A percentile compares a stretch with the other conserved stretches of the same genome.
These are phyloP conservation scores for Penaeus indicus DNA, from an alignment of 1,140 invertebrate genomes.

Conservation along the genomic window DNA sequence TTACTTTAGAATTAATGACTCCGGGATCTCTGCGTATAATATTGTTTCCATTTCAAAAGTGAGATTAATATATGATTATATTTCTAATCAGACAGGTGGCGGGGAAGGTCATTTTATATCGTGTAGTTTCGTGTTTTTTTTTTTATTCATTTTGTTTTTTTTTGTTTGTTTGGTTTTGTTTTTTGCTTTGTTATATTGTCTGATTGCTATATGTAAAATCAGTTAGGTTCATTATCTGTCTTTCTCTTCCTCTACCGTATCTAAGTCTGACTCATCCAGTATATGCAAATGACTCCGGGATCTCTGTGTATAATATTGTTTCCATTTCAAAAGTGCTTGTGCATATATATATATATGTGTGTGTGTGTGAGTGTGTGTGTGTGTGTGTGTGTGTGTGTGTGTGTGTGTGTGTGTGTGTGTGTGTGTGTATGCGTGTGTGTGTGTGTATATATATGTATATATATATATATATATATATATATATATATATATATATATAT, in stretches of 20 bases:
- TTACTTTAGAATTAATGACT: background rate
- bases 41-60: background rate
- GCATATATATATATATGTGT: constrained; percentile 14
- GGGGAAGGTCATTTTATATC: too few relatives aligned
- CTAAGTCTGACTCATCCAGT: too few relatives aligned
- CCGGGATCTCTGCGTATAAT: background rate
- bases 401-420: constrained; percentile 10
- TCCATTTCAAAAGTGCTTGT: background rate
- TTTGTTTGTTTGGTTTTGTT: too few relatives aligned
- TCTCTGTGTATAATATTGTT: background rate
- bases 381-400: constrained; percentile 10
- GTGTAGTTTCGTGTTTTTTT: too few relatives aligned
- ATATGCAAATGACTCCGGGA: background rate
- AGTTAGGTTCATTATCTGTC: too few relatives aligned
- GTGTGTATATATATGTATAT: constrained; percentile 12
- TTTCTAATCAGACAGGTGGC: too few relatives aligned
- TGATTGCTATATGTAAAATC: too few relatives aligned
- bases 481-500: constrained; percentile 14
- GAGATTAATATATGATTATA: too few relatives aligned
- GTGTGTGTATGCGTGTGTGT: constrained; percentile 10
- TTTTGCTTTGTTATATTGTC: too few relatives aligned
- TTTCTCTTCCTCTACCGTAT: too few relatives aligned
- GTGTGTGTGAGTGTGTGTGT: constrained; percentile 4
- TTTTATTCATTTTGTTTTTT: too few relatives aligned
- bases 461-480: constrained; percentile 14